These are phyloP conservation scores for Syngnathus rostellatus DNA, from an alignment of 2,797 vertebrate genomes.

Conservation along the genomic window DNA sequence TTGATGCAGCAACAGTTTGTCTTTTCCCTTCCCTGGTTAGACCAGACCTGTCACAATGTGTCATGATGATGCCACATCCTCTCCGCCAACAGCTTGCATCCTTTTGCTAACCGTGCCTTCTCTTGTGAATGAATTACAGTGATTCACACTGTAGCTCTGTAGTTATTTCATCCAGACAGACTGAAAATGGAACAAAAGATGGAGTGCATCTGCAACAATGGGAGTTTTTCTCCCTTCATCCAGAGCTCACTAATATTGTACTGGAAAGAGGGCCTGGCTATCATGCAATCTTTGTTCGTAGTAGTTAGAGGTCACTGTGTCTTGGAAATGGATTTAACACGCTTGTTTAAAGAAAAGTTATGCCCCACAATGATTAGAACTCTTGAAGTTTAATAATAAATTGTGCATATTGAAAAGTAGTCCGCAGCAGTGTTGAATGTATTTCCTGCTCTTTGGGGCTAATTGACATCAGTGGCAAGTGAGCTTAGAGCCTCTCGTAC, in stretches of 20 bases:
- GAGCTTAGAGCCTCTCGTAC: slow-evolving; percentile 19
- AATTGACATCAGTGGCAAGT: slow-evolving; percentile 1
- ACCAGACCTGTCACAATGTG: slow-evolving; percentile 43
- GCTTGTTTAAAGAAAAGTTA: no score
- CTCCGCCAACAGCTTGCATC: background rate
- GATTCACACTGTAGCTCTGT: background rate
- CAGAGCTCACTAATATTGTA: background rate
- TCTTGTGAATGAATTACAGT: background rate
- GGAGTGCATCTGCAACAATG: background rate
- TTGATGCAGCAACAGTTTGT: slow-evolving; percentile 37
- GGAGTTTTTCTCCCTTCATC: background rate
- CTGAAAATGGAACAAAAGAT: background rate
- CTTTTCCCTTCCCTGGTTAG: background rate
- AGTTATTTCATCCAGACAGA: background rate
- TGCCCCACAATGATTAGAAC: no score
- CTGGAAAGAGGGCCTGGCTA: background rate
- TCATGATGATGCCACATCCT: slow-evolving; percentile 39
- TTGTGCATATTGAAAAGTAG: background rate
- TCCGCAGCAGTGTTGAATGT: background rate
- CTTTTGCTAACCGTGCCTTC: background rate
- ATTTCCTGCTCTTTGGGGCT: background rate
- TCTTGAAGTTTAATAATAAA: no score
- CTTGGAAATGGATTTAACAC: no score
- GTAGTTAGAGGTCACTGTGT: no score
- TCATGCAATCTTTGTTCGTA: background rate